Evolutionary conservation across 2,888 invertebrate genomes (phyloP).

Genomic region (Hemaris fuciformis): DNA sequence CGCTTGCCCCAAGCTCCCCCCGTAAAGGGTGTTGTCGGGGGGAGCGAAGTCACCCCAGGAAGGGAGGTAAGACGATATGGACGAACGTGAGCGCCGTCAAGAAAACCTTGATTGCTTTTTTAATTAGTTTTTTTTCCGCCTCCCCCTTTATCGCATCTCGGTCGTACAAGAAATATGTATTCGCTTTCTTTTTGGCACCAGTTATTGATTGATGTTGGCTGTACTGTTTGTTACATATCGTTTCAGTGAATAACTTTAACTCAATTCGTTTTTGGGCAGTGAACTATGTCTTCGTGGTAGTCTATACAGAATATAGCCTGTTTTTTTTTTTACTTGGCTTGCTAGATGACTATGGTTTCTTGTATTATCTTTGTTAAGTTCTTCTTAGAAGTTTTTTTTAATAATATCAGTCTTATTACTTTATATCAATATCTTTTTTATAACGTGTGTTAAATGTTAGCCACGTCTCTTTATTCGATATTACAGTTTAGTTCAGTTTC

Average conservation of each 20-base stretch:
- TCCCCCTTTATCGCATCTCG: slow-evolving; percentile 78
- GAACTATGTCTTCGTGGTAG: not conserved
- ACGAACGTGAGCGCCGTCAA: slow-evolving; percentile 82
- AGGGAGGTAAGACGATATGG: slow-evolving; percentile 81
- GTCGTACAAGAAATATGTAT: slow-evolving; percentile 76
- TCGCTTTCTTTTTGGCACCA: slow-evolving; percentile 49
- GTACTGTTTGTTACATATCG: not conserved
- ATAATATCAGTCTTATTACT: no score
- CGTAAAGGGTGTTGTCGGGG: slow-evolving; percentile 58
- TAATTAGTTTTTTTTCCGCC: slow-evolving; percentile 79
- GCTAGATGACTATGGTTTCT: no score
- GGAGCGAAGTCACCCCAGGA: slow-evolving; percentile 55
- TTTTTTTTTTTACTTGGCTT: no score
- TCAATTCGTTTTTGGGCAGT: not conserved
- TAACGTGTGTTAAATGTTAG: no score
- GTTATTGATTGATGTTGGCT: slow-evolving; percentile 28
- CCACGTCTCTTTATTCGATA: no score
- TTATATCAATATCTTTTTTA: no score
- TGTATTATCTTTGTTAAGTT: no score
- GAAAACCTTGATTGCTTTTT: slow-evolving; percentile 83
- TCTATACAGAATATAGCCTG: not conserved
- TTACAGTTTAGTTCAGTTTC: no score
- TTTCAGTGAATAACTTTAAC: not conserved
- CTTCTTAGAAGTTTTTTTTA: no score
- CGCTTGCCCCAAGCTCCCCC: slow-evolving; percentile 59